Conservation (phyloP, 2,797 vertebrate genomes). For the Parauchenoglanis punctatus region DNA sequence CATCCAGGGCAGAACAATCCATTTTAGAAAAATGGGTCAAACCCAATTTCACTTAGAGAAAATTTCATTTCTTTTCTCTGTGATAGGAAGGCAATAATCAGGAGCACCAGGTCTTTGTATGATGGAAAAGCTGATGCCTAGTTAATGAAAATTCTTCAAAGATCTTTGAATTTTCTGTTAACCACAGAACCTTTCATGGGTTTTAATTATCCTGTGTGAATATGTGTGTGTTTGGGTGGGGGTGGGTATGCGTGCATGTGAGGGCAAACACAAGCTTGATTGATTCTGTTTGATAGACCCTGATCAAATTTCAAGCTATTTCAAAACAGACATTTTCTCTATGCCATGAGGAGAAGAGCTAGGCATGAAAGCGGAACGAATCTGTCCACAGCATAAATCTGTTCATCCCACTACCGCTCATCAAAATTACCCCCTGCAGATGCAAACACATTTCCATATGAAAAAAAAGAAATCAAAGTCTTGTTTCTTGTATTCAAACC, state of each 20-base stretch:
- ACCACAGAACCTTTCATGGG: not conserved
- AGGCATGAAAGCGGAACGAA: conserved; percentile 51
- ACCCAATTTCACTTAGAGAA: conserved; percentile 20
- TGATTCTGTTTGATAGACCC: conserved; percentile 52
- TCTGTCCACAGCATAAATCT: conserved; percentile 54
- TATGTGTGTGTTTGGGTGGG: not conserved
- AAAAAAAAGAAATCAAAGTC: conserved; percentile 42
- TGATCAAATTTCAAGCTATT: conserved; percentile 53
- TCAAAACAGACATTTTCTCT: conserved; percentile 26
- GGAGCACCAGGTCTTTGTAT: conserved; percentile 14
- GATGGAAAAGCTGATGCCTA: conserved; percentile 33
- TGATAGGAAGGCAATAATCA: conserved; percentile 30
- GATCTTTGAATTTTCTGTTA: conserved; percentile 33
- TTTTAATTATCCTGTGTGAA: not conserved
- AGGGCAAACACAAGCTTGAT: conserved; percentile 28
- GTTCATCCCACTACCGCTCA: conserved; percentile 54
- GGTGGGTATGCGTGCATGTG: not conserved
- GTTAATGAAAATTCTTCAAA: conserved; percentile 34
- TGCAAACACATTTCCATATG: conserved; percentile 51
- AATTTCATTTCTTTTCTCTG: conserved; percentile 29
- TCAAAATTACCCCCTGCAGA: conserved; percentile 59
- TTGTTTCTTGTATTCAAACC: conserved; percentile 31
- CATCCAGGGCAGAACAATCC: conserved; percentile 9
- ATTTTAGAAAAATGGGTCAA: conserved; percentile 28
- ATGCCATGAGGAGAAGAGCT: conserved; percentile 25